phyloP scores from a whole-genome alignment of 1,140 invertebrate genomes.

The Zaprionus vittiger region DNA sequence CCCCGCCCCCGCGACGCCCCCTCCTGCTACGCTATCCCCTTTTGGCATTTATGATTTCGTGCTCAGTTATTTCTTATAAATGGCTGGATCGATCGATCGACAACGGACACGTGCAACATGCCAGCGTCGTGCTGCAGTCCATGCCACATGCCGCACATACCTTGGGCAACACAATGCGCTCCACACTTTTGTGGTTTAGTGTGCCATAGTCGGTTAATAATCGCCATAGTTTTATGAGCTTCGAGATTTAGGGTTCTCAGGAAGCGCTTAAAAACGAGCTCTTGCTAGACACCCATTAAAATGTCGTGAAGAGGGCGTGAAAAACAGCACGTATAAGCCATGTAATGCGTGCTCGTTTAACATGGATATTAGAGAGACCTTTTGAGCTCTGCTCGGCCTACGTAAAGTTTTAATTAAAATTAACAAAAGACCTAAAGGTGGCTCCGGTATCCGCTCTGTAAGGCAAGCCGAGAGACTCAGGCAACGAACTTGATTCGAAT shows the following conservation, averaged over 20 bases:
- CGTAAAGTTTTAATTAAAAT: conserved; percentile 50
- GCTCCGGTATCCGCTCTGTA: too few species aligned
- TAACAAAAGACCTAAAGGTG: conserved; percentile 24
- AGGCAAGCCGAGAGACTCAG: conserved; percentile 58
- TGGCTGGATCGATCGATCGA: conserved; percentile 62
- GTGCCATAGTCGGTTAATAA: conserved; percentile 36
- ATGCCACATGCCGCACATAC: conserved; percentile 67
- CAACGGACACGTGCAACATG: conserved; percentile 74
- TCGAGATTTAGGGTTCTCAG: conserved; percentile 42
- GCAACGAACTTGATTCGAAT: conserved; percentile 54
- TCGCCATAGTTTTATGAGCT: conserved; percentile 23
- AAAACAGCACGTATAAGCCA: conserved; percentile 46
- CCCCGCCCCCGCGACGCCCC: background rate
- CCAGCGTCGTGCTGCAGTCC: conserved; percentile 36
- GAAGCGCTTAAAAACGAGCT: conserved; percentile 3
- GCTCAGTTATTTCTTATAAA: conserved; percentile 59
- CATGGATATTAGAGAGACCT: conserved; percentile 8
- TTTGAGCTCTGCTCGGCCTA: conserved; percentile 10
- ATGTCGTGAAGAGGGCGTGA: conserved; percentile 42
- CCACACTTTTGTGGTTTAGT: conserved; percentile 57
- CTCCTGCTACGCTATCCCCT: background rate
- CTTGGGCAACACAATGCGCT: conserved; percentile 45
- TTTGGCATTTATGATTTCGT: conserved; percentile 9
- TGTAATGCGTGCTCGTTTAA: conserved; percentile 20
- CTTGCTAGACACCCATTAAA: conserved; percentile 6